Evolutionary conservation across 2,888 invertebrate species (phyloP), one percentile per base, ranked within the genome.

Genomic region (Noctua pronuba): DNA sequence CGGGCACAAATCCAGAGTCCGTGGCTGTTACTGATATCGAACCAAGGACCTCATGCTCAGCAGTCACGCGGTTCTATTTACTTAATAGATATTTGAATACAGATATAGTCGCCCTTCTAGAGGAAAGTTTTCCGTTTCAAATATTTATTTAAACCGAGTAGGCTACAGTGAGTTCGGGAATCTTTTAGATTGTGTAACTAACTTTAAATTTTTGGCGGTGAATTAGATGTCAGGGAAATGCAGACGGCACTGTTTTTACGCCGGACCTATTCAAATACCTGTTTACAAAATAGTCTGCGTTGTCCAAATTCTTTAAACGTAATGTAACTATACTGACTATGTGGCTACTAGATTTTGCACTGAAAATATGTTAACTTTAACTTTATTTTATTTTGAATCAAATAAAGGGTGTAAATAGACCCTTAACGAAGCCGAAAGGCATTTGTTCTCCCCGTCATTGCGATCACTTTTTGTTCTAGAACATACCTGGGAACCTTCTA

Each of bases 271-370:
- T 71, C 46, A 78, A 80, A 72, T 72, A 64, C 38, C 18, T 68
- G 28, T 68, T 31, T 6, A 58, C 65, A 55, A 67, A 74, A 66
- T 62, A 35, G 10, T 13, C 60, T 31, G 65, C 82, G 16, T 73
- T 66, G 31, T 58, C 46, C 8, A 62, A 76, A 83, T 83, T 70
- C 71, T 86, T 82, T 76, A 35, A 35, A 49, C 46, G 60, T 62
- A 60, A 77, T 58, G 28, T 60, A 58, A 55, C 55, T 55, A n/a
- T n/a, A 13, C 55, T 55, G n/a, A n/a, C n/a, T n/a, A 62, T 10
- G 58, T 18, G 7, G 28, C 58, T 67, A 65, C 58, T 44, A n/a
- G 41, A 58, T 38, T 58, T 64, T 28, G 13, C 55, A 55, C 28
- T 28, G 16, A 52, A 65, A 49, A 41, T 55, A n/a, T 28, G 24